Conservation (phyloP, 2,888 invertebrate genomes). For the Platypus cylindrus region DNA sequence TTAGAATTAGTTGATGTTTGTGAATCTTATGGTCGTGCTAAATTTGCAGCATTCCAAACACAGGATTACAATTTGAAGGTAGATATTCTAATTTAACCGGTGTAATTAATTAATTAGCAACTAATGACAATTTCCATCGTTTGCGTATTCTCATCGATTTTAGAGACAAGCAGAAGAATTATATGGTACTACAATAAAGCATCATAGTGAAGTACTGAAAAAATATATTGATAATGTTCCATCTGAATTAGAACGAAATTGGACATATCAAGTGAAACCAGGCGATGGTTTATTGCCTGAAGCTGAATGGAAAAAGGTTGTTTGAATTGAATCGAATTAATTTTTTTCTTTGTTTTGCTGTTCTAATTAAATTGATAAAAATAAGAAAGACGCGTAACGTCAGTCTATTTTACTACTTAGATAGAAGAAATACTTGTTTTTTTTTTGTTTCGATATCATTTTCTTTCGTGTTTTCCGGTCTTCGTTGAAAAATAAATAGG, state of each 20-base stretch:
- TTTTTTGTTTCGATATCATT: no score
- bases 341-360: no score
- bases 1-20: conserved; percentile 23
- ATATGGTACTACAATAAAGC: conserved; percentile 37
- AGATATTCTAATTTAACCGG: no score
- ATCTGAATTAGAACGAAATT: conserved; percentile 36
- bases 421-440: no score
- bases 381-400: no score
- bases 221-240: conserved; percentile 19
- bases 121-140: not conserved
- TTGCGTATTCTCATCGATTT: not conserved
- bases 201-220: conserved; percentile 31
- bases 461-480: no score
- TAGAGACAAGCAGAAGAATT: conserved; percentile 32
- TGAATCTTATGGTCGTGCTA: conserved; percentile 16
- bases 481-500: no score
- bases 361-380: no score
- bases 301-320: conserved; percentile 42
- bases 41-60: conserved; percentile 26
- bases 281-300: conserved; percentile 40
- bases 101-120: not conserved
- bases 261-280: conserved; percentile 38
- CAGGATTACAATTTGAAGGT: conserved; percentile 23
- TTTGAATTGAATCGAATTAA: no score
- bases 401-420: no score